Evolutionary conservation across 2,113 vertebrate genomes (phyloP), one percentile per base, ranked within the genome.

Genomic region (Origma solitaria): DNA sequence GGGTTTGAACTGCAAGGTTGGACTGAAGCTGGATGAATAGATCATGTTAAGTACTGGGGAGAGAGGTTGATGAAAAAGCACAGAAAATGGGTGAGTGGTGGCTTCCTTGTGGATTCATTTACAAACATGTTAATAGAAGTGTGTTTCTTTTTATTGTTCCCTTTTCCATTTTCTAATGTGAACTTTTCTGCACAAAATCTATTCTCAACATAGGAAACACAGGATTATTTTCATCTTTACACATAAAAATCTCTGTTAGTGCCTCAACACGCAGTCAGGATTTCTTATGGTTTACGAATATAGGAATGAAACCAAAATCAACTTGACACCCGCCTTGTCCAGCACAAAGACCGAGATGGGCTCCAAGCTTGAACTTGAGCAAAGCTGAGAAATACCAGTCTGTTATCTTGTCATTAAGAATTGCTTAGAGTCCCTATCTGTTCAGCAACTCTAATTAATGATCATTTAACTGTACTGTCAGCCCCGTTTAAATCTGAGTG

Each of bases 381-480:
- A 51, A 57, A 68, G 93, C 92, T 96, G 92, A 97, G 96, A 97
- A 97, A 97, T 88, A 21, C 95, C 96, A 86, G 96, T 96, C 97
- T 97, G 96, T 94, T 98, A 98, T 98, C 98, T 98, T 98, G 95
- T 97, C 97, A 97, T 93, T 98, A 97, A 94, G 95, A 97, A 98
- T 98, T 98, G 82, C 97, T 98, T 97, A 97, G 98, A 97, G 97
- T 98, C 97, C 97, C 98, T 98, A 98, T 98, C 98, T 96, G 97
- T 97, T 95, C 98, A 98, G 98, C 98, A 97, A 98, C 98, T 98
- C 98, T 98, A 99, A 99, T 99, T 99, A 99, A 99, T 98, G 98
- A 99, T 99, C 99, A 98, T 99, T 98, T 99, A 99, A 99, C 98
- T 98, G 98, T 95, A 98, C 98, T 99, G 99, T 99, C 99, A 98